Percentiles rank a stretch among this genome's conserved stretches.
Conservation (phyloP, 1,140 invertebrate genomes). For the Diploscapter pachys region DNA sequence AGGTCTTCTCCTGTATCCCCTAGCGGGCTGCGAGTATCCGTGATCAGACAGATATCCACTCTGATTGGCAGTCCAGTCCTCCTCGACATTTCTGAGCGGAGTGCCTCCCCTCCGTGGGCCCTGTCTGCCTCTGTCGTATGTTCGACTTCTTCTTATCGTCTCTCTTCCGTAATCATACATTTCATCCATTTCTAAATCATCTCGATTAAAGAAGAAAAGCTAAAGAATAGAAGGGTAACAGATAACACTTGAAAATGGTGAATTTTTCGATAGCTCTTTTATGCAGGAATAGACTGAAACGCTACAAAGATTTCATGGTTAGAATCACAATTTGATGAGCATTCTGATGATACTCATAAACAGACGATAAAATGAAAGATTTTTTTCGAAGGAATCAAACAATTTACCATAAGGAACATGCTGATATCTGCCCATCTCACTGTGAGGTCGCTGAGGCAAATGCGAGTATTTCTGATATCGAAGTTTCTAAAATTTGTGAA, state of each 20-base stretch:
- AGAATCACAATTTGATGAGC: no score
- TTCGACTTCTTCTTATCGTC: conserved; percentile 28
- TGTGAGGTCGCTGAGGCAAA: conserved; percentile 21
- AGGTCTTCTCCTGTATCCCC: conserved; percentile 30
- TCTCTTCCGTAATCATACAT: neutral
- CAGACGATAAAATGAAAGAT: no score
- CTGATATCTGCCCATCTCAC: conserved; percentile 15
- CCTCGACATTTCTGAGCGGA: conserved; percentile 3
- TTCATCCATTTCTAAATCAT: no score
- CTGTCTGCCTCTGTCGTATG: conserved; percentile 27
- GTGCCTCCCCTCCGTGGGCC: conserved; percentile 4
- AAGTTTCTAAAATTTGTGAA: conserved; percentile 32
- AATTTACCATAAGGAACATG: neutral
- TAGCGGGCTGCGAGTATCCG: conserved; percentile 27
- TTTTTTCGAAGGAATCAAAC: no score
- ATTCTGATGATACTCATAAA: no score
- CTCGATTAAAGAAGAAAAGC: no score
- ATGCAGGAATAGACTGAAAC: no score
- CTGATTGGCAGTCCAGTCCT: conserved; percentile 37
- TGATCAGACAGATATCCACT: conserved; percentile 40
- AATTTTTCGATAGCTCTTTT: no score
- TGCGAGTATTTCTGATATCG: conserved; percentile 31
- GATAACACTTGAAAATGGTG: no score
- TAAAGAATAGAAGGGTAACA: no score
- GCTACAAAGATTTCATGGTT: no score